Conservation (phyloP, 92 coral and sea anemone genomes). For the Actinostola sp. region DNA sequence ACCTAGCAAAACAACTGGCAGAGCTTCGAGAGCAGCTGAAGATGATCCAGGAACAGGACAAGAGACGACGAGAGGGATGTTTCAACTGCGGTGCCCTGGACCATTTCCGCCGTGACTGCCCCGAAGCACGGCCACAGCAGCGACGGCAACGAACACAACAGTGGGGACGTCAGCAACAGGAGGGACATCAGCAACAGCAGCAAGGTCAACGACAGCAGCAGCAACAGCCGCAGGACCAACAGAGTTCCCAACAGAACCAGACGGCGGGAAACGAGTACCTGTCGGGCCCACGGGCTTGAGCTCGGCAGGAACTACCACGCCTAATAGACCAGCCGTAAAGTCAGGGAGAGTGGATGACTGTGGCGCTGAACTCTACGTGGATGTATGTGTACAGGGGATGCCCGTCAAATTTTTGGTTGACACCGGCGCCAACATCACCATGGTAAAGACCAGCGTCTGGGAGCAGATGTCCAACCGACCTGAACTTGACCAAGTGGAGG, state of each 20-base stretch:
- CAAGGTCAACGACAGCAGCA: background rate
- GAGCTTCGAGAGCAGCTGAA: too few species aligned
- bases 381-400: constrained; percentile 21
- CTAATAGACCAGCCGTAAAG: background rate
- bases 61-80: background rate
- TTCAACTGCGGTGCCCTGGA: background rate
- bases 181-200: too few species aligned
- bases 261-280: constrained; percentile 15
- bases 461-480: constrained; percentile 15
- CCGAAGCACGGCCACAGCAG: background rate
- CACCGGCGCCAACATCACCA: constrained; percentile 54
- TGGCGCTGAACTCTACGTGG: constrained; percentile 14
- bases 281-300: constrained; percentile 14
- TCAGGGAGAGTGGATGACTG: constrained; percentile 12
- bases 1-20: too few species aligned
- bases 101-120: constrained; percentile 8
- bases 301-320: background rate
- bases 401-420: constrained; percentile 52
- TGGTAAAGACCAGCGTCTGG: constrained; percentile 23
- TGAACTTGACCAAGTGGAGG: constrained; percentile 3
- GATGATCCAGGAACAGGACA: constrained; percentile 2
- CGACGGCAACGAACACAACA: background rate
- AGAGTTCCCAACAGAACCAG: background rate
- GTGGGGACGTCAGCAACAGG: too few species aligned
- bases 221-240: background rate